These are phyloP conservation scores for Tenthredo amoena DNA, from an alignment of 2,888 invertebrate genomes.

Conservation along the genomic window DNA sequence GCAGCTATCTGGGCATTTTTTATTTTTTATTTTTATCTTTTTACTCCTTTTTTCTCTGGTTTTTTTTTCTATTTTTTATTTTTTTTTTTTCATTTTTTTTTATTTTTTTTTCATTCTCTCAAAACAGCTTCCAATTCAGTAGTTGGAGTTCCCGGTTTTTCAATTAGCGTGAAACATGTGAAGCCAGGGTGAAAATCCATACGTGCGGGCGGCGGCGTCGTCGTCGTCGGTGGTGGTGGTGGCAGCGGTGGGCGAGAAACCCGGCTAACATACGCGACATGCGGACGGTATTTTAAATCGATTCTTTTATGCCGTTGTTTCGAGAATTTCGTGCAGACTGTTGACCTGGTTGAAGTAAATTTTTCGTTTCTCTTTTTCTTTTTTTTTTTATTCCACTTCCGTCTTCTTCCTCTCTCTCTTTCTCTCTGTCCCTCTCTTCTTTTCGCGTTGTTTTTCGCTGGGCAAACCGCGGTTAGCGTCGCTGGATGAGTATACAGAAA, in stretches of 20 bases:
- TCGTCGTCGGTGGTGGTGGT: conserved; percentile 57
- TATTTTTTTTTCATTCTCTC: conserved; percentile 14
- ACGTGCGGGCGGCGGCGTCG: conserved; percentile 60
- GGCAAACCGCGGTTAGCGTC: neutral
- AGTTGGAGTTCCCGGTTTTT: conserved; percentile 46
- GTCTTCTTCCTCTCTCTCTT: neutral
- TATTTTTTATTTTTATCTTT: neutral
- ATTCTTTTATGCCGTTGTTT: conserved; percentile 28
- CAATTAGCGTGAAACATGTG: conserved; percentile 51
- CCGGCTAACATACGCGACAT: conserved; percentile 41
- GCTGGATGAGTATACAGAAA: neutral
- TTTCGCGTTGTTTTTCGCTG: neutral
- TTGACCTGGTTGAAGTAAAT: conserved; percentile 20
- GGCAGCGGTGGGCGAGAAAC: conserved; percentile 51
- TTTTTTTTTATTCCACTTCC: neutral
- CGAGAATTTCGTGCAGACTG: conserved; percentile 21
- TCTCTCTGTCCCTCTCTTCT: neutral
- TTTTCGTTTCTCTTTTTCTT: neutral
- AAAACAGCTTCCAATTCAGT: conserved; percentile 46
- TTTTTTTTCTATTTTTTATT: neutral
- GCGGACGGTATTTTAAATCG: conserved; percentile 37
- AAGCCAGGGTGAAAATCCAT: conserved; percentile 47
- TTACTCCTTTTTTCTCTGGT: neutral
- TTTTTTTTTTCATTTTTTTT: neutral
- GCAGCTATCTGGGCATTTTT: neutral